Evolutionary conservation across 2,797 vertebrate species (phyloP).

Genomic region (Danio aesculapii): DNA sequence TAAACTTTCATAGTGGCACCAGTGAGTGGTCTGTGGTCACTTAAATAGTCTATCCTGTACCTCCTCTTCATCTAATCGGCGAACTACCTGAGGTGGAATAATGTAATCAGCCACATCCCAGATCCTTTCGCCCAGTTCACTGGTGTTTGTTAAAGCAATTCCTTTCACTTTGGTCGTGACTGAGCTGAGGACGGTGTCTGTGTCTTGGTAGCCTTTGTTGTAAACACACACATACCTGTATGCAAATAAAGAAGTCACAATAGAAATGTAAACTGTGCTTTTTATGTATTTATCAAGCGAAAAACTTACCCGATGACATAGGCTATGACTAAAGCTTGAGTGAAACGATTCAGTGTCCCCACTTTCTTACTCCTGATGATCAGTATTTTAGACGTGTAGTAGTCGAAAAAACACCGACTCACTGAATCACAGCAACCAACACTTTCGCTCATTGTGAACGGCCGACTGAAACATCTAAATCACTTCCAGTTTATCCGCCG

Average conservation of each 20-base stretch:
- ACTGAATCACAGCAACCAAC: conserved; percentile 42
- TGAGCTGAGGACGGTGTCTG: conserved; percentile 83
- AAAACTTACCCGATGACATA: conserved; percentile 64
- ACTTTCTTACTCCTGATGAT: conserved; percentile 63
- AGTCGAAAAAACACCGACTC: conserved; percentile 60
- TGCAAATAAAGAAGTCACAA: background rate
- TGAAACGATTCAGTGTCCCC: conserved; percentile 58
- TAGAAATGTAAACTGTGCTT: background rate
- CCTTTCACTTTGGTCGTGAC: conserved; percentile 86
- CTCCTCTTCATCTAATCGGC: conserved; percentile 46
- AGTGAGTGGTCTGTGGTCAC: background rate
- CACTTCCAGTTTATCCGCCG: background rate
- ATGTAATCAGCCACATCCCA: conserved; percentile 86
- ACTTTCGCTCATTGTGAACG: background rate
- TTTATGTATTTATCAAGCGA: background rate
- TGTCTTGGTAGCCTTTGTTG: conserved; percentile 82
- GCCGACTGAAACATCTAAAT: conserved; percentile 61
- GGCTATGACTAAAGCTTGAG: conserved; percentile 62
- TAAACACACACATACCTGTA: conserved; percentile 66
- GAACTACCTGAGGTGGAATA: conserved; percentile 77
- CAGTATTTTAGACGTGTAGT: conserved; percentile 60
- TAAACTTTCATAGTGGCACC: background rate
- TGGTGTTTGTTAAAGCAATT: conserved; percentile 68
- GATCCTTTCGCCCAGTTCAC: conserved; percentile 65
- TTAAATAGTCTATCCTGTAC: conserved; percentile 37